A percentile compares a stretch with the other conserved stretches of the same genome.
These are phyloP conservation scores for Bubo bubo DNA, from an alignment of 2,113 vertebrate species.

Conservation along the genomic window DNA sequence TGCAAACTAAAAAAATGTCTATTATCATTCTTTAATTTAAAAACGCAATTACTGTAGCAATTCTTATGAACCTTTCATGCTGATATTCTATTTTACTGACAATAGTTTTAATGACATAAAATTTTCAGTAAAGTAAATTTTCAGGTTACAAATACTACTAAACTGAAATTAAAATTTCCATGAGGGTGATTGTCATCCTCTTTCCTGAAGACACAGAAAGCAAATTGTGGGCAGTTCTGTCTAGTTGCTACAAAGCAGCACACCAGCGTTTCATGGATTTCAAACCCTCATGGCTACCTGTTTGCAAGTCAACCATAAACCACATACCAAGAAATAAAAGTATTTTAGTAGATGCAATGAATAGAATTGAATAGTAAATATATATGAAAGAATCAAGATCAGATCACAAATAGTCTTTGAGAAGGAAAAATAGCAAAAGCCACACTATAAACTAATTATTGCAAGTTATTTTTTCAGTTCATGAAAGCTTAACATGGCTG, in stretches of 20 bases:
- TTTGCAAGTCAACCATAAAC: not conserved
- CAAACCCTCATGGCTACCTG: not conserved
- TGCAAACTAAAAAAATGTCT: not conserved
- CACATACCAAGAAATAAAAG: not conserved
- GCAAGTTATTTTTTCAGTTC: not conserved
- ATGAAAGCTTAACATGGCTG: not conserved
- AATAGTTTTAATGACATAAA: not conserved
- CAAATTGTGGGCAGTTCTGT: not conserved
- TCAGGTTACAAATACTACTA: not conserved
- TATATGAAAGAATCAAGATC: not conserved
- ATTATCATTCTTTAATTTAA: not conserved
- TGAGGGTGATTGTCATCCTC: not conserved
- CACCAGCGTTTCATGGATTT: not conserved
- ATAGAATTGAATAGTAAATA: not conserved
- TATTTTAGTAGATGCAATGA: not conserved
- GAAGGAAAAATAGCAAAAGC: not conserved
- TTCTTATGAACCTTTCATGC: not conserved
- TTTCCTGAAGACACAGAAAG: not conserved
- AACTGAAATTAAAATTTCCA: not conserved
- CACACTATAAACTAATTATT: not conserved
- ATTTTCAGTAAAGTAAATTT: not conserved
- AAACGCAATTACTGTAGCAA: not conserved
- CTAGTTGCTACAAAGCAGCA: not conserved
- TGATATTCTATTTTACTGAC: not conserved
- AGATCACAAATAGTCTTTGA: not conserved